Percentiles rank a stretch among this genome's conserved stretches.
These are phyloP conservation scores for Microcebus jonahi DNA, from an alignment of 2,113 vertebrate species.

Conservation along the genomic window DNA sequence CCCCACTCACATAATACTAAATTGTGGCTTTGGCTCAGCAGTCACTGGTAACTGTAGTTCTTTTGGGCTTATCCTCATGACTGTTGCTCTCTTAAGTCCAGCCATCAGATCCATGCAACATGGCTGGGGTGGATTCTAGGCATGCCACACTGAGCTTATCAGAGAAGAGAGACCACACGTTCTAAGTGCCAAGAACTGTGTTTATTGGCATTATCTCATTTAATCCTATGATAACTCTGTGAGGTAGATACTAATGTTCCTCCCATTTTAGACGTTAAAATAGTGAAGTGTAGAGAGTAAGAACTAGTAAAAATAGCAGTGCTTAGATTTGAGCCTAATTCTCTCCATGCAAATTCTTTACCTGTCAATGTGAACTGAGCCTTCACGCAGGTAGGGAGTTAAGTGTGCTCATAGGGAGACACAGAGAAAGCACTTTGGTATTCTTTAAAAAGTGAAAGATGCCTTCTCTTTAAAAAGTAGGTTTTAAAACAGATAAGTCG, in stretches of 20 bases:
- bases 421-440: neutral
- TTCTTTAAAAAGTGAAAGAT: neutral
- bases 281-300: neutral
- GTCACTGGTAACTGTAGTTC: neutral
- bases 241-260: no score
- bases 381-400: neutral
- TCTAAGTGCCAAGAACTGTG: neutral
- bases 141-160: neutral
- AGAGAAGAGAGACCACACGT: neutral
- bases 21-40: neutral
- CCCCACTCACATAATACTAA: neutral
- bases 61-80: neutral
- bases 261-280: neutral
- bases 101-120: neutral
- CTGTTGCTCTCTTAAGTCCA: neutral
- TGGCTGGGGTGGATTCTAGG: neutral
- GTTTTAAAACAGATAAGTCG: slow-evolving; percentile 10
- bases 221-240: neutral
- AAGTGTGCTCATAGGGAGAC: neutral
- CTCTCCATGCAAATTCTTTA: neutral
- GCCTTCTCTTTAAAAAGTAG: neutral
- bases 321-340: neutral
- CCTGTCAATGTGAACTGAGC: neutral
- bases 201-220: neutral
- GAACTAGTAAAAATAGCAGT: neutral